These are phyloP conservation scores for Shargacucullia verbasci DNA, from an alignment of 2,888 invertebrate species.

Conservation along the genomic window DNA sequence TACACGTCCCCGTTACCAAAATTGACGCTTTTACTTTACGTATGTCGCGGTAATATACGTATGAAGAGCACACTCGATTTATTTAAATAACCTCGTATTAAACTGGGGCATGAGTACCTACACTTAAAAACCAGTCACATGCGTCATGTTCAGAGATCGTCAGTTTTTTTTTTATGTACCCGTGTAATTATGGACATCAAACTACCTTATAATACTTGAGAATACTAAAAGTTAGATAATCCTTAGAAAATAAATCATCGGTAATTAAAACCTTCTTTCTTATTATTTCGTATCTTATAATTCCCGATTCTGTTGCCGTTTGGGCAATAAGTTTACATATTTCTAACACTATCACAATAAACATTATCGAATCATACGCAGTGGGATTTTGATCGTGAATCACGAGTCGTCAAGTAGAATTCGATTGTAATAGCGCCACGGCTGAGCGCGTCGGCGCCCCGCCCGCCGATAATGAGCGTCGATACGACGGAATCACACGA, in stretches of 20 bases:
- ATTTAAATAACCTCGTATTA: conserved; percentile 34
- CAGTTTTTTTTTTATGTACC: neutral
- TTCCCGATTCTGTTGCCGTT: too few species aligned
- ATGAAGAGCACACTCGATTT: conserved; percentile 32
- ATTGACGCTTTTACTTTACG: conserved; percentile 69
- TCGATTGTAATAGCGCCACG: conserved; percentile 79
- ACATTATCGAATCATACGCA: conserved; percentile 69
- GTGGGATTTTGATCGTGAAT: conserved; percentile 77
- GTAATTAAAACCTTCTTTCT: too few species aligned
- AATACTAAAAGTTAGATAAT: too few species aligned
- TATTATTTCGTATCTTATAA: neutral
- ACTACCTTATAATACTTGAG: too few species aligned
- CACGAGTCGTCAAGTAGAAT: conserved; percentile 81
- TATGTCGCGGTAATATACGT: conserved; percentile 36
- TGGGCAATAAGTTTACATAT: too few species aligned
- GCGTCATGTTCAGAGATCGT: neutral
- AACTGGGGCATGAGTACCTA: neutral
- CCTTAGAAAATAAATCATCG: too few species aligned
- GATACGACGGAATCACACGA: conserved; percentile 75
- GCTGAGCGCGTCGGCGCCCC: conserved; percentile 70
- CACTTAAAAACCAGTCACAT: conserved; percentile 10
- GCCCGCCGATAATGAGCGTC: conserved; percentile 76
- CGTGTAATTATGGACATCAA: too few species aligned
- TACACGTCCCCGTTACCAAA: conserved; percentile 69
- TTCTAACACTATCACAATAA: conserved; percentile 16